Percentiles rank a stretch among this genome's conserved stretches.
phyloP scores from a whole-genome alignment of 1,140 invertebrate genomes.

The Frieseomelitta varia region DNA sequence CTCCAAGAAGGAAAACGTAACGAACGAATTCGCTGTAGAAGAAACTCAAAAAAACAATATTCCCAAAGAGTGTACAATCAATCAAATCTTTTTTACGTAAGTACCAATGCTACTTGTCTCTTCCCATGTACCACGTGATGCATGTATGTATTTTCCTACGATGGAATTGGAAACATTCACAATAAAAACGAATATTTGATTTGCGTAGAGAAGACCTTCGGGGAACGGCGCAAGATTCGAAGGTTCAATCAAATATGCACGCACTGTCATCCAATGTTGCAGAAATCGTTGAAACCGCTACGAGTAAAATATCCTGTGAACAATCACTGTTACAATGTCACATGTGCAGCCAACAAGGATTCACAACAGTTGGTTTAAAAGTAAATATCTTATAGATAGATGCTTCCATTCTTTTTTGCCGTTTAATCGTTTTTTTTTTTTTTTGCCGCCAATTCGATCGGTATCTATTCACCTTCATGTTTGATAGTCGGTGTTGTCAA shows the following conservation, averaged over 20 bases:
- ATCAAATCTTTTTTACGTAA: conserved; percentile 48
- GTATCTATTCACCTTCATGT: not conserved
- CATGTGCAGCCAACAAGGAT: conserved; percentile 69
- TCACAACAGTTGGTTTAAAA: conserved; percentile 67
- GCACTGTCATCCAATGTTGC: not conserved
- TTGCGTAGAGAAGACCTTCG: conserved; percentile 81
- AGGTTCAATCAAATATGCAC: conserved; percentile 77
- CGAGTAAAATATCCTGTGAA: conserved; percentile 17
- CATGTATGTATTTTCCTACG: not conserved
- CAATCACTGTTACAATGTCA: conserved; percentile 71
- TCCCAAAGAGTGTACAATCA: conserved; percentile 19
- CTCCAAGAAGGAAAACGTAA: conserved; percentile 61
- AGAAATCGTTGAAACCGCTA: conserved; percentile 43
- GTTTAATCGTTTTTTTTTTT: too few species aligned
- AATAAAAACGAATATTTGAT: conserved; percentile 68
- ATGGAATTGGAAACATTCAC: not conserved
- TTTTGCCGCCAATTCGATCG: not conserved
- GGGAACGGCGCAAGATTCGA: conserved; percentile 81
- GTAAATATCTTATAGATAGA: not conserved
- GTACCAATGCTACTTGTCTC: not conserved
- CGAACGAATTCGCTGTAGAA: conserved; percentile 55
- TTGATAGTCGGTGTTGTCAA: not conserved
- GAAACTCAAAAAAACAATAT: not conserved
- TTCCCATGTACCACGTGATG: too few species aligned
- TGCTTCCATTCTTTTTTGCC: too few species aligned